Base-by-base conservation (phyloP, 2,888 invertebrate genomes). In the Synanthedon vespiformis region DNA sequence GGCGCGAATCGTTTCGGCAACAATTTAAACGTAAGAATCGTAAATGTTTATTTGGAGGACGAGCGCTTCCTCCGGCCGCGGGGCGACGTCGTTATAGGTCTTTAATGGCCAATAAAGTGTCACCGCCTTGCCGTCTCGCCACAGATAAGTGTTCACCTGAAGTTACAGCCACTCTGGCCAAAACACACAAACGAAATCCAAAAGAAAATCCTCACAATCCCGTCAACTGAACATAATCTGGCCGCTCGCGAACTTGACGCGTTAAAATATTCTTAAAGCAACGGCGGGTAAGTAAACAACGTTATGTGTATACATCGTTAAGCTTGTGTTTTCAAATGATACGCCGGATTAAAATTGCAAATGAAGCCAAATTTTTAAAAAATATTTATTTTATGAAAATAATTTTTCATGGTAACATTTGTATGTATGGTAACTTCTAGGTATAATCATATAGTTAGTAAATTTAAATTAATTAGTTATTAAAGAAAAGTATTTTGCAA, bases 71-170 rank as follows among this genome's bases (percentile, higher is more conserved):
- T 74, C 68, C 71, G 70, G 64, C 61, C 70, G 75, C 73, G 70
- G 70, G 74, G 74, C 74, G 74, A 73, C 71, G 68, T 80, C 81
- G 80, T 84, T 84, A 84, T 75, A 74, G 78, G 74, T 80, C 72
- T 79, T 80, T 81, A 84, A 84, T 82, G 77, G 77, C 77, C 81
- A 81, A 83, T 84, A 82, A 83, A 82, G 74, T 79, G 81, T 80
- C 83, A 78, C 71, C 82, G 75, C 73, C 68, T 70, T 48, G 70
- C 67, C 71, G 48, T 68, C 66, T 64, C 59, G 64, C 65, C 65
- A 58, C 68, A 74, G 77, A 76, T 77, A 78, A 74, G 72, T 73
- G 73, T 73, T 70, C 75, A 81, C 80, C 80, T 80, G 70, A 73
- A 50, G 64, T 62, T 64, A 48, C 48, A 16, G 48, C 48, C 5